Conservation (phyloP, 2,113 vertebrate species). For the Plecotus auritus region DNA sequence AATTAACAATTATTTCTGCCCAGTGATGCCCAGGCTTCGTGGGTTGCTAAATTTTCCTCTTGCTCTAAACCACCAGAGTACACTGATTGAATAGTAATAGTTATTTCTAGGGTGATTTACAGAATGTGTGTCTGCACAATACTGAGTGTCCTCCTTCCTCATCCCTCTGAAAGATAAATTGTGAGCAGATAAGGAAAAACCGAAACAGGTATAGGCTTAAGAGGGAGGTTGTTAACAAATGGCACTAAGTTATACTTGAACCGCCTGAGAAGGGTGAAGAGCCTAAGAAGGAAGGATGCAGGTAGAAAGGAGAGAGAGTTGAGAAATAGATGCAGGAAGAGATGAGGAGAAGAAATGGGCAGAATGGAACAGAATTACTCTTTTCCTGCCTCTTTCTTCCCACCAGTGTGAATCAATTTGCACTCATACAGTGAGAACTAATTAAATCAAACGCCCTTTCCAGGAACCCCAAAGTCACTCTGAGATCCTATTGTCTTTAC, state of each 20-base stretch:
- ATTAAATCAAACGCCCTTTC: constrained; percentile 39
- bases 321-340: neutral
- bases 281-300: neutral
- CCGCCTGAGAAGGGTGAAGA: neutral
- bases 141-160: neutral
- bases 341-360: neutral
- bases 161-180: constrained; percentile 13
- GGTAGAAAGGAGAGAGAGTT: neutral
- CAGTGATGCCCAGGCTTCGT: constrained; percentile 45
- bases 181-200: neutral
- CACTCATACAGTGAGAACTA: neutral
- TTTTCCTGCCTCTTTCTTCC: neutral
- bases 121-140: neutral
- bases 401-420: neutral
- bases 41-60: constrained; percentile 46
- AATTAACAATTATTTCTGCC: constrained; percentile 74
- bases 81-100: neutral
- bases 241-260: neutral
- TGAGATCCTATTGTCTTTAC: neutral
- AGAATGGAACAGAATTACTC: neutral
- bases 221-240: neutral
- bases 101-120: constrained; percentile 32
- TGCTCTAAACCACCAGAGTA: constrained; percentile 39
- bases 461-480: neutral
- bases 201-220: neutral